A percentile compares a stretch with the other conserved stretches of the same genome.
Conservation (phyloP, 2,797 vertebrate genomes). For the Cossypha niveicapilla region DNA sequence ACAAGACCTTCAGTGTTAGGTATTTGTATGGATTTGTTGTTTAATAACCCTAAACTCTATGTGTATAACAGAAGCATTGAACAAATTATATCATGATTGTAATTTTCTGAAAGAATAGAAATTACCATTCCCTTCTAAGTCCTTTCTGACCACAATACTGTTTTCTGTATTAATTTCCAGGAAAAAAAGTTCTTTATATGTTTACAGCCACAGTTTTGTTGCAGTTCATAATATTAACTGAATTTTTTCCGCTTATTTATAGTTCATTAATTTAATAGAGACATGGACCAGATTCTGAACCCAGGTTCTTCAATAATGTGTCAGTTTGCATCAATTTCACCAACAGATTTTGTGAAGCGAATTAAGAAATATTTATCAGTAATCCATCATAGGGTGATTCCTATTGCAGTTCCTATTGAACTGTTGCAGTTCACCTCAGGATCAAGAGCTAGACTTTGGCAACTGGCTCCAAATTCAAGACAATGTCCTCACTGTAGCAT, state of each 20-base stretch:
- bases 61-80: neutral
- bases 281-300: neutral
- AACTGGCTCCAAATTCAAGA: neutral
- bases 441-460: neutral
- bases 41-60: neutral
- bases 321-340: neutral
- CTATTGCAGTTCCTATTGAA: neutral
- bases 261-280: neutral
- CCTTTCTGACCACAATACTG: neutral
- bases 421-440: neutral
- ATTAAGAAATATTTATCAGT: neutral
- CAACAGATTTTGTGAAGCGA: neutral
- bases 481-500: neutral
- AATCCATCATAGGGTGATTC: neutral
- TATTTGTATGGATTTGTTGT: slow-evolving; percentile 11
- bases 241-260: neutral
- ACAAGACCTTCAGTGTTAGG: slow-evolving; percentile 72
- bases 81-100: accelerated
- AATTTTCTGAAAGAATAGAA: neutral
- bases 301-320: neutral
- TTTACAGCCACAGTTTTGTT: neutral
- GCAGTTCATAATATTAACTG: neutral
- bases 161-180: neutral
- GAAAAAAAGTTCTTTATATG: neutral
- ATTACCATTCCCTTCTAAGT: neutral